phyloP scores from a whole-genome alignment of 2,113 vertebrate genomes.

The Prunella himalayana region DNA sequence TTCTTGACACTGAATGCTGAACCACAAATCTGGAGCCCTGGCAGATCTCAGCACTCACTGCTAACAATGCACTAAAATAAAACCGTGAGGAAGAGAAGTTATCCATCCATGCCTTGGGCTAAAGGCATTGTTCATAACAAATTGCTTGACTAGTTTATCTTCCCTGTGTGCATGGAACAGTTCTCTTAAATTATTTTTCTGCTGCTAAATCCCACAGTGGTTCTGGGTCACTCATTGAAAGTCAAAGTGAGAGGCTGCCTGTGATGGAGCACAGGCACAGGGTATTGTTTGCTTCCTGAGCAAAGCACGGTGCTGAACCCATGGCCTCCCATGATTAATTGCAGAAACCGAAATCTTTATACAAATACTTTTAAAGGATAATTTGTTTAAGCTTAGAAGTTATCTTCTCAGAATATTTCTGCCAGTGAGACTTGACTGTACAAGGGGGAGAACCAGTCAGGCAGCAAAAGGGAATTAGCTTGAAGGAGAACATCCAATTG shows the following conservation, averaged over 20 bases:
- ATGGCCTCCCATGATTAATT: neutral
- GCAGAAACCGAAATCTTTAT: neutral
- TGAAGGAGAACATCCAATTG: constrained; percentile 6
- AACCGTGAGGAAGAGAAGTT: neutral
- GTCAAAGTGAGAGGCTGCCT: neutral
- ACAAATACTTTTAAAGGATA: constrained; percentile 2
- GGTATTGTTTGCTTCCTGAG: neutral
- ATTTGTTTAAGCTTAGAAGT: constrained; percentile 10
- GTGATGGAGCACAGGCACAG: neutral
- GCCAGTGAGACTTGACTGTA: neutral
- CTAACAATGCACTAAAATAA: neutral
- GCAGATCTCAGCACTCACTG: neutral
- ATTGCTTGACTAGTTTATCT: constrained; percentile 1
- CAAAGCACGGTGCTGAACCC: fast-evolving
- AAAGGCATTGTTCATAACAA: neutral
- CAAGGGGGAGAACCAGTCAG: neutral
- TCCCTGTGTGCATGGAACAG: neutral
- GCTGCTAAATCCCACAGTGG: neutral
- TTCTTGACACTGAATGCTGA: neutral
- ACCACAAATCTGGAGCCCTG: neutral
- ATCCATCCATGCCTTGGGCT: neutral
- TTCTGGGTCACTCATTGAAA: neutral
- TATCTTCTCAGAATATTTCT: constrained; percentile 7
- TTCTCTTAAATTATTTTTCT: constrained; percentile 9
- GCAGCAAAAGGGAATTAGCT: neutral